phyloP scores from a whole-genome alignment of 1,140 invertebrate genomes.

The Harpegnathos saltator region DNA sequence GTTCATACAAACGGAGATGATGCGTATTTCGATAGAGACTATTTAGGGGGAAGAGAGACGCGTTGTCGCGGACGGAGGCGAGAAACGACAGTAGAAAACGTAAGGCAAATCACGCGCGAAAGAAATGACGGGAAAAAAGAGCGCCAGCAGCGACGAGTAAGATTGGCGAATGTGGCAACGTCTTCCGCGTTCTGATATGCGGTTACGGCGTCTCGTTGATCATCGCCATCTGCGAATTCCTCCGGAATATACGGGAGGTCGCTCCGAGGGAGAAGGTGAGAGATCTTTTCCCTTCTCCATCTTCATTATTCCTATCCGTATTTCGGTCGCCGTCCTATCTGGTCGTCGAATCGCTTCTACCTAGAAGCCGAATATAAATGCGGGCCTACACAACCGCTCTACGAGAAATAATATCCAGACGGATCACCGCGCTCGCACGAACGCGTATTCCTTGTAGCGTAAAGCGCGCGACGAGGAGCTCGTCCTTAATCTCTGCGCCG shows the following conservation, averaged over 20 bases:
- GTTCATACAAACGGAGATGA: too few relatives aligned
- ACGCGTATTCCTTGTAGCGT: neutral
- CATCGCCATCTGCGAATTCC: constrained; percentile 91
- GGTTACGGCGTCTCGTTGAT: constrained; percentile 89
- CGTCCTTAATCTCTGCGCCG: neutral
- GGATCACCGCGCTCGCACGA: neutral
- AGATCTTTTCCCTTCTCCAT: neutral
- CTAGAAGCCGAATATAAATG: constrained; percentile 54
- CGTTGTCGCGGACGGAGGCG: constrained; percentile 86
- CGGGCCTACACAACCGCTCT: neutral
- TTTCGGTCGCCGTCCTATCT: constrained; percentile 41
- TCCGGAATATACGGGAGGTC: constrained; percentile 93
- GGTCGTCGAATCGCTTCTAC: constrained; percentile 37
- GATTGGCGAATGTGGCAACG: constrained; percentile 95
- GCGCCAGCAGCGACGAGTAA: constrained; percentile 86
- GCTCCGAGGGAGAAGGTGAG: constrained; percentile 91
- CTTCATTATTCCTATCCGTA: constrained; percentile 34
- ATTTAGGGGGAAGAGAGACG: too few relatives aligned
- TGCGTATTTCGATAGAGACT: too few relatives aligned
- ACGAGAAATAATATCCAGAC: constrained; percentile 9
- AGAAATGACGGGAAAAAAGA: constrained; percentile 36
- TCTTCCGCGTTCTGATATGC: constrained; percentile 93
- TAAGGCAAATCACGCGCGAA: constrained; percentile 76
- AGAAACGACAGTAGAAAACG: constrained; percentile 94
- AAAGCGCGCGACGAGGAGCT: neutral